Conservation (phyloP, 2,797 vertebrate species). For the Thunnus albacares region DNA sequence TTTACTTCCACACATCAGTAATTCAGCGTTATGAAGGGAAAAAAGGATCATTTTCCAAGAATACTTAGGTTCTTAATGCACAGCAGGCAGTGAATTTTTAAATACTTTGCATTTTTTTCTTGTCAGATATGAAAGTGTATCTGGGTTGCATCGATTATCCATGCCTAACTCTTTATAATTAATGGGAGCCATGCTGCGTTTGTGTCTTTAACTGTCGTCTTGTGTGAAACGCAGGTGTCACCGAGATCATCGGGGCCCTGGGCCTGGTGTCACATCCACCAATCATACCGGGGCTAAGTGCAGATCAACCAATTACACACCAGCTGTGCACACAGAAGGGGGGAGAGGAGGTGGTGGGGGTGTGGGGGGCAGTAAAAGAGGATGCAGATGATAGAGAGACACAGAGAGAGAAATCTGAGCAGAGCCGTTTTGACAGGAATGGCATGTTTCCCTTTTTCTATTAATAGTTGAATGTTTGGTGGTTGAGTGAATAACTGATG, state of each 20-base stretch:
- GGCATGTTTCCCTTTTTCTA: constrained; percentile 51
- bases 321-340: constrained; percentile 49
- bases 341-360: not conserved
- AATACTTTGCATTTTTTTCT: not conserved
- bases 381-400: constrained; percentile 38
- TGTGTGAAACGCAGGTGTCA: constrained; percentile 60
- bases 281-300: constrained; percentile 24
- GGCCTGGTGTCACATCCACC: constrained; percentile 53
- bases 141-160: not conserved
- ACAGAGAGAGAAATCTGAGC: constrained; percentile 31
- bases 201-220: constrained; percentile 44
- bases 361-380: not conserved
- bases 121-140: constrained; percentile 8
- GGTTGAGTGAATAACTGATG: constrained; percentile 11
- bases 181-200: constrained; percentile 45
- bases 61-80: not conserved
- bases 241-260: constrained; percentile 26
- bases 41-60: not conserved
- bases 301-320: constrained; percentile 68
- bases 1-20: not conserved
- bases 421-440: constrained; percentile 54
- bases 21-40: not conserved
- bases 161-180: constrained; percentile 36
- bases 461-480: constrained; percentile 38
- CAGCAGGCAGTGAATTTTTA: not conserved